Percentiles rank a stretch among this genome's conserved stretches.
Conservation (phyloP, 2,113 vertebrate genomes). For the Ameiurus melas region DNA sequence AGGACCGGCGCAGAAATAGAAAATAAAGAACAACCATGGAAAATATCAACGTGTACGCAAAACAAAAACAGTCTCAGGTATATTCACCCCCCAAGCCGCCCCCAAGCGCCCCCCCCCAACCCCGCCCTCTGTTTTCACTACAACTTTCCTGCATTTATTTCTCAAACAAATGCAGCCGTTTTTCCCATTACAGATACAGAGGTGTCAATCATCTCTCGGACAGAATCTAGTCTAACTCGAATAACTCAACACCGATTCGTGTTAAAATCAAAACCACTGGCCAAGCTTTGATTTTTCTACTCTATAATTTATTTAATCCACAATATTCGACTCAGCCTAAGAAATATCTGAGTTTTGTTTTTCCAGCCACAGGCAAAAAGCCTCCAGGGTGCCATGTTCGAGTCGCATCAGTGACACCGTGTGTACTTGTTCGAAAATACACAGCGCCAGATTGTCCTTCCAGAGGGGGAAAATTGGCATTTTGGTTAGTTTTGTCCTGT, state of each 20-base stretch:
- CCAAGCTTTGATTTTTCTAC: neutral
- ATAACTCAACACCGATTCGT: neutral
- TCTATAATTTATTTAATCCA: neutral
- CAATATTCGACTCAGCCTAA: neutral
- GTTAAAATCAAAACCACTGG: neutral
- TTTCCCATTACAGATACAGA: neutral
- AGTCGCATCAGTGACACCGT: neutral
- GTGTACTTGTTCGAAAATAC: neutral
- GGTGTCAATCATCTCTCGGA: neutral
- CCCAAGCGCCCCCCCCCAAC: too few species aligned
- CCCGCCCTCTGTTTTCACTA: neutral
- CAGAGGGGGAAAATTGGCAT: neutral
- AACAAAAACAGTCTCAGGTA: too few species aligned
- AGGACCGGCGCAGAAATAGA: too few species aligned
- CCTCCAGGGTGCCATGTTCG: slow-evolving; percentile 2
- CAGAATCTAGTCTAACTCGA: neutral
- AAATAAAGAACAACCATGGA: neutral
- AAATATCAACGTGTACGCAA: too few species aligned
- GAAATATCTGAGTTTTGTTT: neutral
- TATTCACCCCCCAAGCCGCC: neutral
- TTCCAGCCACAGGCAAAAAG: neutral
- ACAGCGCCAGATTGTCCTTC: too few species aligned
- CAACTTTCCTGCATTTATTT: neutral
- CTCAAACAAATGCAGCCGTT: neutral
- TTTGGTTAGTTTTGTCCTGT: neutral